phyloP scores from a whole-genome alignment of 2,888 invertebrate genomes.

The Zelleria hepariella region DNA sequence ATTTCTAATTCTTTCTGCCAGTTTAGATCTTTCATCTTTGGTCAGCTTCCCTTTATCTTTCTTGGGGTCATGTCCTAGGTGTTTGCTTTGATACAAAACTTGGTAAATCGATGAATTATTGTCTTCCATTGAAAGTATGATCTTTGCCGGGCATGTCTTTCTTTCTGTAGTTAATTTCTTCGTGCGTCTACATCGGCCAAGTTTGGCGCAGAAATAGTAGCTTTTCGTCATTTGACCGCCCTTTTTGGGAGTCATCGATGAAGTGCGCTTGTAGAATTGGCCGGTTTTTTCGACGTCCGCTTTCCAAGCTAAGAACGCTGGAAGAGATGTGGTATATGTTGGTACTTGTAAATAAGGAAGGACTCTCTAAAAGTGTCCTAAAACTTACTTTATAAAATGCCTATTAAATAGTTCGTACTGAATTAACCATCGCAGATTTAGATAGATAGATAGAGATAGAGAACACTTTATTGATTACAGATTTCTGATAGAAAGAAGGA shows the following conservation, averaged over 20 bases:
- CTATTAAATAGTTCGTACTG: no score
- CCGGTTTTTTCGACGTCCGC: neutral
- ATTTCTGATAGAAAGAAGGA: no score
- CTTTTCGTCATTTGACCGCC: constrained; percentile 9
- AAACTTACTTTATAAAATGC: no score
- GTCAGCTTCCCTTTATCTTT: neutral
- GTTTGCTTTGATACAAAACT: neutral
- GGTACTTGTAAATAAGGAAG: no score
- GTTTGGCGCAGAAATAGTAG: constrained; percentile 6
- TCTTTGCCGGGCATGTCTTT: constrained; percentile 9
- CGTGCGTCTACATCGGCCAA: neutral
- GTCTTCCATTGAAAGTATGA: neutral
- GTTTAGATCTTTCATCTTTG: neutral
- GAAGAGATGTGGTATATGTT: neutral
- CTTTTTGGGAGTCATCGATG: neutral
- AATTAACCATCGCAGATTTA: no score
- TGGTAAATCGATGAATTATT: neutral
- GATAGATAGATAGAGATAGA: no score
- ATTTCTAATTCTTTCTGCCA: constrained; percentile 2
- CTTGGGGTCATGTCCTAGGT: constrained; percentile 1
- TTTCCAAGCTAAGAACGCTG: constrained; percentile 1
- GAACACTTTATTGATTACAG: no score
- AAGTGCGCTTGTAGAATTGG: neutral
- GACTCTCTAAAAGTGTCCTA: no score
- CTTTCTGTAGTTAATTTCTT: neutral